Conservation (phyloP, 92 coral and sea anemone species). For the Parazoanthus atlanticus region DNA sequence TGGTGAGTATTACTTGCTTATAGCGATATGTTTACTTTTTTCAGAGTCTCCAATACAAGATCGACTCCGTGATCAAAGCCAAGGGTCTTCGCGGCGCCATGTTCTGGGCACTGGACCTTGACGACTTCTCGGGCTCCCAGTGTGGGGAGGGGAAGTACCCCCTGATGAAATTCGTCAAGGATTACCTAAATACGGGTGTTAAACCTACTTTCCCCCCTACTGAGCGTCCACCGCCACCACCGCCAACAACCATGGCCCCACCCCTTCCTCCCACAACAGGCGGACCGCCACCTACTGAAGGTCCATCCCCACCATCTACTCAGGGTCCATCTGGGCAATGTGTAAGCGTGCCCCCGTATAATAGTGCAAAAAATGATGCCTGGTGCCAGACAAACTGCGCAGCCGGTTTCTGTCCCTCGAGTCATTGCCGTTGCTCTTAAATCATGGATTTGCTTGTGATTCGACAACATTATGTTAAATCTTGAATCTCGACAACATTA, state of each 20-base stretch:
- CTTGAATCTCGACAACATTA: not conserved
- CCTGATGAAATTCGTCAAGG: slow-evolving; percentile 77
- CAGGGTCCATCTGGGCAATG: slow-evolving; percentile 33
- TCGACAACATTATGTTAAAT: not conserved
- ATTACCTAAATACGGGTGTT: slow-evolving; percentile 66
- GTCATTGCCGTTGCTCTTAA: slow-evolving; percentile 48
- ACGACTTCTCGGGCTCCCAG: slow-evolving; percentile 82
- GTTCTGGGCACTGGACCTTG: slow-evolving; percentile 97
- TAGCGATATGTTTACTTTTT: not conserved
- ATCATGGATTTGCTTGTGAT: not conserved
- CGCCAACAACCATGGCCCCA: slow-evolving; percentile 29
- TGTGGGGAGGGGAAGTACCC: slow-evolving; percentile 90
- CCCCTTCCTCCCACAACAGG: slow-evolving; percentile 18
- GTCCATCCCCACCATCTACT: slow-evolving; percentile 32
- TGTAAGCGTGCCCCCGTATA: slow-evolving; percentile 46
- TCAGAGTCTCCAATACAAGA: slow-evolving; percentile 57
- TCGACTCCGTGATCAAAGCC: slow-evolving; percentile 48
- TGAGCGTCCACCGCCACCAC: slow-evolving; percentile 19
- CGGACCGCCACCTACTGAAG: slow-evolving; percentile 23
- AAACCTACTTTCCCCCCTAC: slow-evolving; percentile 31
- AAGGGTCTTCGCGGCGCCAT: slow-evolving; percentile 90
- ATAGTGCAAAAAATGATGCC: slow-evolving; percentile 53
- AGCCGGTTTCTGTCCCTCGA: slow-evolving; percentile 58
- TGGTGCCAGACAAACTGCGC: slow-evolving; percentile 55
- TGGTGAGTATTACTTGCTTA: too few relatives aligned